Evolutionary conservation across 2,797 vertebrate genomes (phyloP).

Genomic region (Cyprinella venusta): DNA sequence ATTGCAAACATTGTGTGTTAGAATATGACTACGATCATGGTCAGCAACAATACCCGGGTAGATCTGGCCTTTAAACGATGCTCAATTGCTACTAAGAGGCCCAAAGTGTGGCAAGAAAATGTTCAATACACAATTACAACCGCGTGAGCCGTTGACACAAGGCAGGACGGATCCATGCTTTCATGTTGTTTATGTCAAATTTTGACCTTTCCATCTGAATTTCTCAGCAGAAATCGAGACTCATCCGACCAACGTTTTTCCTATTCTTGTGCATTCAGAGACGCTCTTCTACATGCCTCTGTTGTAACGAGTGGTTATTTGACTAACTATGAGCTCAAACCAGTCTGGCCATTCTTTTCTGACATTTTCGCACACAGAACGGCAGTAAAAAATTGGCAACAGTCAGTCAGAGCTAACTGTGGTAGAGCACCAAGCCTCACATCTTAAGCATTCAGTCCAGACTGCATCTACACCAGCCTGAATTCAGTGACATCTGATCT

Average conservation of each 20-base stretch:
- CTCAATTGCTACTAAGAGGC: not conserved
- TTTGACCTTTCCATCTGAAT: not conserved
- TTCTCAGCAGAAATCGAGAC: not conserved
- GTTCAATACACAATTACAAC: too few relatives aligned
- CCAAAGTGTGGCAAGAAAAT: not conserved
- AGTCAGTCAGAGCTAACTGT: not conserved
- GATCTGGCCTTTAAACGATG: not conserved
- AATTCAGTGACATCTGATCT: constrained; percentile 53
- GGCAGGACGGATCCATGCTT: not conserved
- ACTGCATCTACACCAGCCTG: constrained; percentile 27
- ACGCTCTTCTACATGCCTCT: not conserved
- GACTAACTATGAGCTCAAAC: constrained; percentile 3
- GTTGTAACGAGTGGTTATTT: not conserved
- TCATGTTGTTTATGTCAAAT: too few relatives aligned
- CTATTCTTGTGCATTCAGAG: not conserved
- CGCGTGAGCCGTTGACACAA: not conserved
- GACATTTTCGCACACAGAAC: constrained; percentile 46
- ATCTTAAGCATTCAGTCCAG: constrained; percentile 37
- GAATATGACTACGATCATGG: not conserved
- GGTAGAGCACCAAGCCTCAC: constrained; percentile 5
- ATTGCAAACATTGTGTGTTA: constrained; percentile 40
- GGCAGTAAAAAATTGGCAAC: not conserved
- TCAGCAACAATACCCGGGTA: not conserved
- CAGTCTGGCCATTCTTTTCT: constrained; percentile 52
- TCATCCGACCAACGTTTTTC: not conserved